Evolutionary conservation across 2,113 vertebrate species (phyloP).

Genomic region (Pachypanchax playfairii): DNA sequence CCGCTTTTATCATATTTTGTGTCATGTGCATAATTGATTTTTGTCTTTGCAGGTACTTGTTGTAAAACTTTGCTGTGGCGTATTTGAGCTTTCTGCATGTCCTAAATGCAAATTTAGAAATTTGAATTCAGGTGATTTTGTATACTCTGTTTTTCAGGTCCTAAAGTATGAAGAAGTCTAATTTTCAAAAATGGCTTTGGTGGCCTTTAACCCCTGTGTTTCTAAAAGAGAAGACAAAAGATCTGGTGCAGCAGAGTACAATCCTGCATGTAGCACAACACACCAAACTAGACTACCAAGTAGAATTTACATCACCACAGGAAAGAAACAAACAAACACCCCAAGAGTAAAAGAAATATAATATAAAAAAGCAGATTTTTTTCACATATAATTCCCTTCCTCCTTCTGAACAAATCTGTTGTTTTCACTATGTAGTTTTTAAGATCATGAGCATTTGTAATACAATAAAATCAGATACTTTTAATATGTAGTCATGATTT

Average conservation of each 20-base stretch:
- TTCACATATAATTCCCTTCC: conserved; percentile 28
- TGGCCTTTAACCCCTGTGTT: conserved; percentile 51
- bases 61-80: not conserved
- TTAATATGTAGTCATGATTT: conserved; percentile 14
- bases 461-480: conserved; percentile 10
- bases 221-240: conserved; percentile 38
- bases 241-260: conserved; percentile 23
- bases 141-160: conserved; percentile 55
- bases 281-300: conserved; percentile 57
- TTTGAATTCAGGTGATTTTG: conserved; percentile 28
- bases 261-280: conserved; percentile 45
- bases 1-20: conserved; percentile 19
- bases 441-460: conserved; percentile 3
- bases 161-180: conserved; percentile 60
- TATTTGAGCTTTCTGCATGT: conserved; percentile 20
- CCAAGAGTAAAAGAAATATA: conserved; percentile 45
- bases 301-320: conserved; percentile 56
- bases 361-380: conserved; percentile 62
- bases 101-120: conserved; percentile 13
- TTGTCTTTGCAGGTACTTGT: conserved; percentile 4
- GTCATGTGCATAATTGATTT: conserved; percentile 10
- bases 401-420: conserved; percentile 29
- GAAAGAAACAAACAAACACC: conserved; percentile 59
- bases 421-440: conserved; percentile 31
- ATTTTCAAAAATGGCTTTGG: conserved; percentile 58